These are phyloP conservation scores for Trematomus bernacchii DNA, from an alignment of 2,797 vertebrate genomes.

Conservation along the genomic window DNA sequence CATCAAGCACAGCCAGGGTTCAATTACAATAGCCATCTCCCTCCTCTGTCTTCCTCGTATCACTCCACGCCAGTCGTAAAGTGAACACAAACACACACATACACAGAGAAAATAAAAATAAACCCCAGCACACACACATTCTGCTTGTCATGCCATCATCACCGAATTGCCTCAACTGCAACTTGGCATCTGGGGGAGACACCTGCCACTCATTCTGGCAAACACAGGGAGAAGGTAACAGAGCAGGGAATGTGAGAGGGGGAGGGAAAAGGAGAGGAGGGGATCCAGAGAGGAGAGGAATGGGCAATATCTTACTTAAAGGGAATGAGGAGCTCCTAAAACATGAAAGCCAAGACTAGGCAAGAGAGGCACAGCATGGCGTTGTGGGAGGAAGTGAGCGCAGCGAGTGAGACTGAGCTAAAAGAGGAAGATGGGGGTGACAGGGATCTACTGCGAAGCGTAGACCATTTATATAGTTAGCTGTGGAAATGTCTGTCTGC, in stretches of 20 bases:
- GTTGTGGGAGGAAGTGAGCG: conserved; percentile 64
- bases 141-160: conserved; percentile 65
- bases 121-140: conserved; percentile 36
- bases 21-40: conserved; percentile 69
- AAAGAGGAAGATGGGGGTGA: conserved; percentile 68
- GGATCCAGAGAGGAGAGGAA: conserved; percentile 35
- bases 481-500: conserved; percentile 63
- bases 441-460: conserved; percentile 51
- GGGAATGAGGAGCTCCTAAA: conserved; percentile 69
- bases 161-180: conserved; percentile 55
- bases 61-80: conserved; percentile 35
- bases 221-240: conserved; percentile 51
- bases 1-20: conserved; percentile 75
- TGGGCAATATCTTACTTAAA: conserved; percentile 65
- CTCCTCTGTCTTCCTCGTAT: conserved; percentile 40
- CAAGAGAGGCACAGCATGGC: conserved; percentile 57
- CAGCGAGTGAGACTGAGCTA: conserved; percentile 55
- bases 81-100: conserved; percentile 18
- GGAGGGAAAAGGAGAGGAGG: conserved; percentile 18
- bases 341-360: conserved; percentile 70
- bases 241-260: conserved; percentile 28
- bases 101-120: not conserved
- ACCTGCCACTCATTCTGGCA: conserved; percentile 71
- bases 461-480: conserved; percentile 57
- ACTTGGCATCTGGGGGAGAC: conserved; percentile 67